Evolutionary conservation across 2,888 invertebrate genomes (phyloP), one percentile per base, ranked within the genome.

Genomic region (Miltochrista miniata): DNA sequence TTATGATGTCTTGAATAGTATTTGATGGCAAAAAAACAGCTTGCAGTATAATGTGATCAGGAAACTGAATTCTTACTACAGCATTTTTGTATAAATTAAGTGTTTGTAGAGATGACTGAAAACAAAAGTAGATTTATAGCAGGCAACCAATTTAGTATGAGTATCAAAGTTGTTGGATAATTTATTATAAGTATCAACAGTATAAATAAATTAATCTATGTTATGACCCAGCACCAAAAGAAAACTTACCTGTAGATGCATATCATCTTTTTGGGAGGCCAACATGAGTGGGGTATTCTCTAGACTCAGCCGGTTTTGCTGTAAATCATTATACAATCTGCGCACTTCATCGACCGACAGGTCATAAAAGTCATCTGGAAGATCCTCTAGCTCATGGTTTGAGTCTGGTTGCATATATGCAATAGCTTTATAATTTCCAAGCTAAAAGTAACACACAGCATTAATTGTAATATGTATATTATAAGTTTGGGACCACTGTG

Each of bases 321-420:
- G 95, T 31, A 96, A 92, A 72, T 97, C 97, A 46, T 93, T 92
- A 49, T 96, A 92, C 51, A 98, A 91, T 74, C 92, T 93, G 70
- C 94, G 94, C 0, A 97, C 94, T 90, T 98, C 98, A 51, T 95
- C 94, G 38, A 96, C 93, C 1, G 96, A 96, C 37, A 98, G 84
- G 57, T 98, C 96, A 80, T 96, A 98, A 82, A 98, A 98, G 44
- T 96, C 96, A 82, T 98, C 98, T 0, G 96, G 95, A 34, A 96
- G 83, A 49, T 97, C 96, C 45, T 95, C 95, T 60, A 94, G 93
- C 30, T 93, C 93, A 45, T 93, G 87, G 45, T 93, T 70, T 11
- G 83, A 77, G 51, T 93, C 90, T 34, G 94, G 93, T 72, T 93
- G 93, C 55, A 94, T 94, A 78, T 96, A 97, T 15, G 95, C 87